Base-by-base conservation (phyloP, 1,140 invertebrate species). In the Calliopsis andreniformis region DNA sequence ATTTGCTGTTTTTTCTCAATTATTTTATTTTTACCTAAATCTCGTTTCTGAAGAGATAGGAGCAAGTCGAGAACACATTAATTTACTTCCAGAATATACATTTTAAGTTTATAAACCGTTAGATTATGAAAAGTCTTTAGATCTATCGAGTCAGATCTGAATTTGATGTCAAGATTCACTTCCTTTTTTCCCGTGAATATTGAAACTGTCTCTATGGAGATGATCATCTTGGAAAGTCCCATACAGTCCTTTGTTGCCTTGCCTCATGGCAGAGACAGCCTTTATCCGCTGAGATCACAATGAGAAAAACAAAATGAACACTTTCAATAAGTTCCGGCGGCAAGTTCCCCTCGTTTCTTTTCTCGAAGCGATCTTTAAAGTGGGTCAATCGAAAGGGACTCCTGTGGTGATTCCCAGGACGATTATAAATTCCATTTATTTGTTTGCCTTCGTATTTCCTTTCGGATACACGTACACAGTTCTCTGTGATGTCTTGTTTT, bases 141-240 rank as follows among this genome's bases (percentile, higher is more conserved):
- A 73, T 70, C 51, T 32, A 45, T 53, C 72, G 58, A 76, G 56
- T 55, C 67, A 56, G 59, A 67, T 51, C 73, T 67, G 53, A 56
- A n/a, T 55, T 73, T 59, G 67, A 47, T 59, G 71, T 73, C 55
- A 76, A 64, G 67, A 72, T 78, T 0, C 3, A 8, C 2, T n/a
- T 32, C 5, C 28, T 8, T 5, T 1, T 39, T 62, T 63, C 39
- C 53, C 72, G 30, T 16, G 30, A 20, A 79, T 78, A 64, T 56
- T 69, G 68, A 73, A 72, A 78, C 72, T 72, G 59, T 70, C n/a
- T 64, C 49, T 7, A 30, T 8, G 18, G 42, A 23, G 10, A 23
- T 16, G 61, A 63, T 45, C 32, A 25, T 63, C 25, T 30, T 45
- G 23, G n/a, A 45, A 42, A 30, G 20, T 30, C 30, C 43, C 25